Base-by-base conservation (phyloP, 2,113 vertebrate genomes). In the Apodemus speciosus region DNA sequence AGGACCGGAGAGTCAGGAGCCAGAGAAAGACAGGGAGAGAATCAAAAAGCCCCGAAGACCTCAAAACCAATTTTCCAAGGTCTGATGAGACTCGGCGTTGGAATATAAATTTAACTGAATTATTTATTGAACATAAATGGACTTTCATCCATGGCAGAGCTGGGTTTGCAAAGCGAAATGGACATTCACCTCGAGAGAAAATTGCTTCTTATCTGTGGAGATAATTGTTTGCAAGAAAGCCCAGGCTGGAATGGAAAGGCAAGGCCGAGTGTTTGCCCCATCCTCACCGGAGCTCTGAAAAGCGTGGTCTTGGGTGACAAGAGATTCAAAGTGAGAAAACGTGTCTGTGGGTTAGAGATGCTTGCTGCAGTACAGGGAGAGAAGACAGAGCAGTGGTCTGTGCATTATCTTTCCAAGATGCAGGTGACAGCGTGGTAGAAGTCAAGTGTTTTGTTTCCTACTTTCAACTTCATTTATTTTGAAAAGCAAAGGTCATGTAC, bases 61-160 rank as follows among this genome's bases (percentile, higher is more conserved):
- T 35, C 79, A 38, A 32, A 69, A 49, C 64, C 83, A 81, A 89
- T 62, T 93, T 93, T n/a, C 38, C 60, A 89, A 20, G 16, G 32
- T 51, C 49, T 89, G 32, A 68, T 76, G 79, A 89, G 58, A 84
- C 49, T 2, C 21, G 15, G 3, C 49, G 38, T 58, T 49, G 49
- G 53, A 77, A 89, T 77, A 75, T 32, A 69, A 58, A 85, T 85
- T 89, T 73, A 68, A 56, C 20, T 77, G 71, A 85, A 51, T 38
- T 21, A 89, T 89, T 84, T 84, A 93, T 93, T 68, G n/a, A 89
- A 46, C 64, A 76, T 49, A 89, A 93, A 69, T 85, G 53, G 30
- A n/a, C 38, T 85, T 89, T 68, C 38, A 30, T 49, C 40, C 25
- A 16, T 46, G 56, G 38, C 46, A 89, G 58, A 76, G 38, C 69